Evolutionary conservation across 2,888 invertebrate genomes (phyloP).

Genomic region (Fissipunctia ypsillon): DNA sequence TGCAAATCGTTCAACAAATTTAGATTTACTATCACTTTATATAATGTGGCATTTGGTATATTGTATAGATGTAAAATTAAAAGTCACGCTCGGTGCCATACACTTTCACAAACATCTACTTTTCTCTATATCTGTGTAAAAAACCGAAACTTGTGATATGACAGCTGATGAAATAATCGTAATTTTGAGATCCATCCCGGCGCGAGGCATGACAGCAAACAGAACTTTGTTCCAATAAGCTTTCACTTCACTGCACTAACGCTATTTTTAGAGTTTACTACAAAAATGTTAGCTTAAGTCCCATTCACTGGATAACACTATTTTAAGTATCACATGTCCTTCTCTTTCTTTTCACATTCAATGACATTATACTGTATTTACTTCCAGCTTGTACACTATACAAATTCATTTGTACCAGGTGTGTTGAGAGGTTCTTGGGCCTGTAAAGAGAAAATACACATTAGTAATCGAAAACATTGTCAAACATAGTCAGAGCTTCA

Average conservation of each 20-base stretch:
- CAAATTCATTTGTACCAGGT: constrained; percentile 95
- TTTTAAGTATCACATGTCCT: constrained; percentile 88
- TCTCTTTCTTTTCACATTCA: constrained; percentile 89
- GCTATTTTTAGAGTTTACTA: constrained; percentile 81
- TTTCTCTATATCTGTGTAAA: constrained; percentile 35
- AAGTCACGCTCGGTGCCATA: constrained; percentile 11
- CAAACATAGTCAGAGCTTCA: constrained; percentile 18
- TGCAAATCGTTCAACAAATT: constrained; percentile 47
- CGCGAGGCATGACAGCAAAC: constrained; percentile 77
- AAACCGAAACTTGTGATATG: constrained; percentile 64
- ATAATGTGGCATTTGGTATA: constrained; percentile 11
- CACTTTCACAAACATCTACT: constrained; percentile 13
- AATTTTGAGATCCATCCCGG: constrained; percentile 83
- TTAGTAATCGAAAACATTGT: constrained; percentile 46
- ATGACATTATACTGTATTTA: constrained; percentile 87
- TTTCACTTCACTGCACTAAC: constrained; percentile 83
- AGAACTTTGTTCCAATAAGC: constrained; percentile 82
- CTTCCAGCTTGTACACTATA: constrained; percentile 90
- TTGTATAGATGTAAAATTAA: constrained; percentile 12
- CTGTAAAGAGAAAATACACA: constrained; percentile 90
- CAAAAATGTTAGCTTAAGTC: constrained; percentile 81
- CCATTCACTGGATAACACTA: constrained; percentile 87
- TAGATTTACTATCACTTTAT: constrained; percentile 40
- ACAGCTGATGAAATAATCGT: constrained; percentile 68
- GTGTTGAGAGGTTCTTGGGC: constrained; percentile 95